These are phyloP conservation scores for Atta texana DNA, from an alignment of 1,140 invertebrate species.

Conservation along the genomic window DNA sequence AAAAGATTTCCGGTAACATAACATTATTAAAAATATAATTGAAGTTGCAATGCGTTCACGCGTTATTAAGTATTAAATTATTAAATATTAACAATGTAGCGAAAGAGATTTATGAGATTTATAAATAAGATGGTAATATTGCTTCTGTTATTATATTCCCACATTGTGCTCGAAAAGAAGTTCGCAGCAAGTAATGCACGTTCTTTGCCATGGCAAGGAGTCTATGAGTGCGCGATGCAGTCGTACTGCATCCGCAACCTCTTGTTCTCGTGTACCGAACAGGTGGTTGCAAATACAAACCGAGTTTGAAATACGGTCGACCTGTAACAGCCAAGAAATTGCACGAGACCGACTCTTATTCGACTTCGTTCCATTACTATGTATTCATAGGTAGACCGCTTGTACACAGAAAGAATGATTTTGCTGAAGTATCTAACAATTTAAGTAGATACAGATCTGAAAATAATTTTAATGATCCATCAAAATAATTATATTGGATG, in stretches of 20 bases:
- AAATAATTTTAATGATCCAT: too few relatives aligned
- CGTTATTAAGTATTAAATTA: neutral
- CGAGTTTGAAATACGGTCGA: slow-evolving; percentile 50
- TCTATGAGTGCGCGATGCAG: slow-evolving; percentile 20
- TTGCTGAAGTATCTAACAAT: too few relatives aligned
- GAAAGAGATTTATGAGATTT: neutral
- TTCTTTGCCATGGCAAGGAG: neutral
- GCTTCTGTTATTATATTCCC: slow-evolving; percentile 38
- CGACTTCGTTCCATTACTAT: neutral
- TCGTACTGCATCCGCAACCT: neutral
- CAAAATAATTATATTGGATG: too few relatives aligned
- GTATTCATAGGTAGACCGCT: neutral
- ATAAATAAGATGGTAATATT: neutral
- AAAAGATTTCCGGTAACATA: neutral
- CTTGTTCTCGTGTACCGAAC: slow-evolving; percentile 33
- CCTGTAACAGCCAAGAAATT: slow-evolving; percentile 26
- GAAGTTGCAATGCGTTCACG: neutral
- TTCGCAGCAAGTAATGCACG: neutral
- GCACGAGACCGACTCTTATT: neutral
- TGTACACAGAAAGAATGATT: neutral
- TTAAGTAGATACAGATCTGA: too few relatives aligned
- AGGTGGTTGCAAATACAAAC: slow-evolving; percentile 22
- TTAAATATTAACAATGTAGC: neutral
- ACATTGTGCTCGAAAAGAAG: slow-evolving; percentile 8
- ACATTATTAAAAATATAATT: neutral